Conservation (phyloP, 2,888 invertebrate genomes). For the Oxytorus armatus region DNA sequence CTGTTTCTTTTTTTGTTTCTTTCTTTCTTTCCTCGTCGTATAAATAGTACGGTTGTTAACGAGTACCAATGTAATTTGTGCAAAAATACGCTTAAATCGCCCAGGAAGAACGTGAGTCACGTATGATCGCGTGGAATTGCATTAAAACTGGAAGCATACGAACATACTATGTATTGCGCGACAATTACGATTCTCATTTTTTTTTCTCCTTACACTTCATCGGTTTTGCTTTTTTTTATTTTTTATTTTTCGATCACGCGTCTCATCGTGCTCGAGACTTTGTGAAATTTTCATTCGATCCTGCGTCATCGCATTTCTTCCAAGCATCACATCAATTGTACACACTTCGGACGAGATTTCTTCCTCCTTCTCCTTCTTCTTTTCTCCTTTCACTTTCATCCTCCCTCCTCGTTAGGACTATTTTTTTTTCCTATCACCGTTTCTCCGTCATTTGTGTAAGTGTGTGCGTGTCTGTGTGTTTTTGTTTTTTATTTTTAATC, state of each 20-base stretch:
- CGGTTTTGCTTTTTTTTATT: conserved; percentile 7
- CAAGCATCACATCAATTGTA: neutral
- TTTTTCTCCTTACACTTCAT: neutral
- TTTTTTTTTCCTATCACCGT: no score
- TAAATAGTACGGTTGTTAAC: conserved; percentile 33
- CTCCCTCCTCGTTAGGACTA: no score
- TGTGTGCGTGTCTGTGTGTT: conserved; percentile 29
- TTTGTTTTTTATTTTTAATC: conserved; percentile 12
- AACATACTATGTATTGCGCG: conserved; percentile 64
- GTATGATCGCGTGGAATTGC: conserved; percentile 67
- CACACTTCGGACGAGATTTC: no score
- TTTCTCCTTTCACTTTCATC: no score
- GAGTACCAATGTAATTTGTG: conserved; percentile 54
- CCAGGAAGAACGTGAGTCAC: conserved; percentile 67
- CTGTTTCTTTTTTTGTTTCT: neutral
- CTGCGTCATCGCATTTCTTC: neutral
- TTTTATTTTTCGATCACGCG: conserved; percentile 29
- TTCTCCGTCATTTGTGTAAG: no score
- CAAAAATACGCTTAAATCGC: conserved; percentile 50
- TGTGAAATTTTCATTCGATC: neutral
- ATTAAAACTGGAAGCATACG: conserved; percentile 67
- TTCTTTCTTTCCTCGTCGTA: conserved; percentile 3
- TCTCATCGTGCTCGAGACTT: conserved; percentile 22
- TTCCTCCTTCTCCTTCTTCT: neutral
- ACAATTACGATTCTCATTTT: conserved; percentile 38